Percentiles rank a stretch among this genome's conserved stretches.
These are phyloP conservation scores for Hydrocynus forskahlii DNA, from an alignment of 2,797 vertebrate genomes.

Conservation along the genomic window DNA sequence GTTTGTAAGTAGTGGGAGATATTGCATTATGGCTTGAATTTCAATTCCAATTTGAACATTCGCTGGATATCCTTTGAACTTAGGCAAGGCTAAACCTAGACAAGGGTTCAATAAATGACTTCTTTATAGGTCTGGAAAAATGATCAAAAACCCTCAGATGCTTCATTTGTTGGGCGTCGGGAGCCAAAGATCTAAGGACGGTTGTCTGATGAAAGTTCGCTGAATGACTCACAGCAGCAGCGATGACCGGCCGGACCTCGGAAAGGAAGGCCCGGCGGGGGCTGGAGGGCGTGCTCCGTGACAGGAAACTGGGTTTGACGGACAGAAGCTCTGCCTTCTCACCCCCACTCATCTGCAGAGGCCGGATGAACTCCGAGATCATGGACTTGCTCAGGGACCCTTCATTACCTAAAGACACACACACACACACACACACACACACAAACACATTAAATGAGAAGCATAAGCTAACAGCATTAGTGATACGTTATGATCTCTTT, in stretches of 20 bases:
- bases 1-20: no score
- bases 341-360: conserved; percentile 85
- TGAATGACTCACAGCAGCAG: background rate
- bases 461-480: no score
- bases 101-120: no score
- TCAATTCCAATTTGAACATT: no score
- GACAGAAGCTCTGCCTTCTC: conserved; percentile 89
- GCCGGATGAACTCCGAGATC: conserved; percentile 88
- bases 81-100: no score
- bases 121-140: background rate
- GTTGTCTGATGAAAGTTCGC: background rate
- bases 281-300: conserved; percentile 79
- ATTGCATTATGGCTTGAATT: no score
- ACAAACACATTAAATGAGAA: background rate
- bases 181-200: background rate
- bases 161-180: no score
- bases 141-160: background rate
- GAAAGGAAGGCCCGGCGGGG: conserved; percentile 86
- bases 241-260: conserved; percentile 80
- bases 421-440: conserved; percentile 24
- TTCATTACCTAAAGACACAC: conserved; percentile 81
- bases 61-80: no score
- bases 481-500: no score
- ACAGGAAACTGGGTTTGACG: conserved; percentile 88
- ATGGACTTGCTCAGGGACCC: conserved; percentile 81